Evolutionary conservation across 1,140 invertebrate genomes (phyloP), one percentile per base, ranked within the genome.

Genomic region (Zeugodacus cucurbitae): DNA sequence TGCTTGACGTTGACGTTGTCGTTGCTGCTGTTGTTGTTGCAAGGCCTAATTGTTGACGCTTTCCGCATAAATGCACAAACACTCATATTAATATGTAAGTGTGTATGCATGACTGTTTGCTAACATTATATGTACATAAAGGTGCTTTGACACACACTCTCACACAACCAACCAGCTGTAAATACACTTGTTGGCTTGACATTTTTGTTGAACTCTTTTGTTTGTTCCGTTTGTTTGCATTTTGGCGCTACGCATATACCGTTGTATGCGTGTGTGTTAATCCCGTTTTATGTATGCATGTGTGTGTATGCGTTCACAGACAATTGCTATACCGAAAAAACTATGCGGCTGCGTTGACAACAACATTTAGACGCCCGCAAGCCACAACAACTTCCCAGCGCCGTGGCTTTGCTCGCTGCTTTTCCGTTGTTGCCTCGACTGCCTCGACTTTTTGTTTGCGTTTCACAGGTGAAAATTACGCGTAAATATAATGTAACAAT

Each of bases 21-120:
- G 37, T 41, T 54, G 48, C 26, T 82, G 74, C 74, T 41, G 37
- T 7, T 41, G 37, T 41, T 54, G 48, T 62, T 82, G 74, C 74
- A 82, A 82, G 74, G 41, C 44, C 74, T 82, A 82, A 82, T 82
- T 82, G 74, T 82, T 48, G 74, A 82, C 20, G 74, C n/a, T 82
- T 48, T 82, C 74, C 74, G 74, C 74, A 82, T 41, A 82, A 82
- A 82, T 48, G 34, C 67, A 41, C 17, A 74, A 14, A 74, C 14
- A 37, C 17, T 3, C 70, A 74, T 14, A 5, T 29, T 6, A 26
- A 5, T 74, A 41, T n/a, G 3, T 34, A 41, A 41, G 22, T 14
- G n/a, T 41, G n/a, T n/a, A n/a, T n/a, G n/a, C n/a, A n/a, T n/a
- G n/a, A n/a, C n/a, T 62, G 17, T 70, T 70, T 70, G 64, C 11